These are phyloP conservation scores for Caenorhabditis parvicauda DNA, from an alignment of 2,888 invertebrate species.

Conservation along the genomic window DNA sequence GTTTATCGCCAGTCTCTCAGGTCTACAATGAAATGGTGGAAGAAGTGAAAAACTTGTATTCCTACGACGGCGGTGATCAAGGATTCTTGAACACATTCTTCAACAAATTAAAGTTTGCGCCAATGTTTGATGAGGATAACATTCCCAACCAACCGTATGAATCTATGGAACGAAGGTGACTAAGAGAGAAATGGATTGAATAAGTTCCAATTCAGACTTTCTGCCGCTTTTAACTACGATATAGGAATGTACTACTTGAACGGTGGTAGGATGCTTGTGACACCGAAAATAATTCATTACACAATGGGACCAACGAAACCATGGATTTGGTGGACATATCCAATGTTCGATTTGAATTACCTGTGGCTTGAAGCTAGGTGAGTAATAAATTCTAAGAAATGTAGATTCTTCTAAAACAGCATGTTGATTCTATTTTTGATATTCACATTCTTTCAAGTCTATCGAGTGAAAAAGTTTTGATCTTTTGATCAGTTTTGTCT, in stretches of 20 bases:
- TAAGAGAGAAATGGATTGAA: neutral
- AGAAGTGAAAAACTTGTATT: slow-evolving; percentile 22
- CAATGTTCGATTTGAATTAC: slow-evolving; percentile 49
- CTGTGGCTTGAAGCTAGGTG: slow-evolving; percentile 44
- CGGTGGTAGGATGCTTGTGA: slow-evolving; percentile 32
- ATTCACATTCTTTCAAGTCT: too few relatives aligned
- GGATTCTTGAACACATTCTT: slow-evolving; percentile 55
- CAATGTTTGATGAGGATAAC: slow-evolving; percentile 38
- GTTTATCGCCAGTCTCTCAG: slow-evolving; percentile 17
- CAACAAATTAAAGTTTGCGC: slow-evolving; percentile 40
- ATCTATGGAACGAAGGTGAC: neutral
- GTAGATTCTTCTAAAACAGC: neutral
- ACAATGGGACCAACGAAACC: slow-evolving; percentile 54
- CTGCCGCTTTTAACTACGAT: slow-evolving; percentile 50
- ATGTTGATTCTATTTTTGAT: neutral
- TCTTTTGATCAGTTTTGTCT: too few relatives aligned
- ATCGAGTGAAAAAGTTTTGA: too few relatives aligned
- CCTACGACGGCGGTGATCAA: slow-evolving; percentile 59
- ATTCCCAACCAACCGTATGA: slow-evolving; percentile 4
- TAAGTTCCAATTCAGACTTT: slow-evolving; percentile 23
- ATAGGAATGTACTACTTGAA: slow-evolving; percentile 56
- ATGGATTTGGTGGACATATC: slow-evolving; percentile 56
- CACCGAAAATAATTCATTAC: slow-evolving; percentile 53
- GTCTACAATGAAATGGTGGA: slow-evolving; percentile 43
- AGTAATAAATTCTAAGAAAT: neutral